A percentile compares a stretch with the other conserved stretches of the same genome.
Conservation (phyloP, 1,140 invertebrate genomes). For the Anoplolepis gracilipes region DNA sequence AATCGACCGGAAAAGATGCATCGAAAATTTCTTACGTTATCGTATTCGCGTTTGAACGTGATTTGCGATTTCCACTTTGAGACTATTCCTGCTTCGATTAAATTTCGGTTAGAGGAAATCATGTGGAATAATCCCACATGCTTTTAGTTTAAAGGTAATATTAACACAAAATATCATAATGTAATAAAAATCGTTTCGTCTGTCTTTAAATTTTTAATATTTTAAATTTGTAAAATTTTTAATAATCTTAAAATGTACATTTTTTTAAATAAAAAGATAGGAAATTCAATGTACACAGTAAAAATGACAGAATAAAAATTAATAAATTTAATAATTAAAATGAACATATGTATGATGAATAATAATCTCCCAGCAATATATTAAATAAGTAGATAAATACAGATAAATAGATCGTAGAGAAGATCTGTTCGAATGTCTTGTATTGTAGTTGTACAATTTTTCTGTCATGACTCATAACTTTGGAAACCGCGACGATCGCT, state of each 20-base stretch:
- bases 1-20: slow-evolving; percentile 12
- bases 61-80: neutral
- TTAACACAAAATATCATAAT: neutral
- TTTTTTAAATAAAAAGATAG: neutral
- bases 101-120: neutral
- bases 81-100: neutral
- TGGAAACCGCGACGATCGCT: neutral
- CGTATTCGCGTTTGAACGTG: neutral
- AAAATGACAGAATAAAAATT: neutral
- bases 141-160: neutral
- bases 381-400: too few relatives aligned
- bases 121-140: neutral
- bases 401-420: neutral
- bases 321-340: neutral
- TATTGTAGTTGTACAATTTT: neutral
- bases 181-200: too few relatives aligned
- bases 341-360: neutral
- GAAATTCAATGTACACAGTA: neutral
- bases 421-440: neutral
- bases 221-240: too few relatives aligned
- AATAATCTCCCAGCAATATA: neutral
- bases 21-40: slow-evolving; percentile 7
- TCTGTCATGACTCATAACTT: neutral
- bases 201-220: neutral
- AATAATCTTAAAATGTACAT: neutral